Percentiles rank a stretch among this genome's conserved stretches.
Conservation (phyloP, 30 jellyfish, hydroid and myxozoan genomes). For the Cassiopea andromeda region DNA sequence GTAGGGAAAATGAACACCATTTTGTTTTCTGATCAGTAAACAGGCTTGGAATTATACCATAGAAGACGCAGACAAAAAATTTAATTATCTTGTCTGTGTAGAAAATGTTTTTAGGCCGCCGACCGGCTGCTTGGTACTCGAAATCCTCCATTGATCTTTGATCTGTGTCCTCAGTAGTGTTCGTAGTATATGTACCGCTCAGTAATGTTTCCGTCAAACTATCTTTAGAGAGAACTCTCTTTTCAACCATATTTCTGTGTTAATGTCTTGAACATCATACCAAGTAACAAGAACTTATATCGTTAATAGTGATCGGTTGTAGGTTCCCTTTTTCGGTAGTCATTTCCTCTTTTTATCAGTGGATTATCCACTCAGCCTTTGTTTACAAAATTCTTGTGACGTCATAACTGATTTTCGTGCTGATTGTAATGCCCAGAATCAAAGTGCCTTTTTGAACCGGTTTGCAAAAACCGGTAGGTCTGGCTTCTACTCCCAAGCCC, state of each 20-base stretch:
- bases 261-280: no score
- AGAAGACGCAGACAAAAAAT: slow-evolving; percentile 23
- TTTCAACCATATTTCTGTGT: not conserved
- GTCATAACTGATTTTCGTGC: no score
- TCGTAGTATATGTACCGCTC: not conserved
- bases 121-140: not conserved
- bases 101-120: slow-evolving; percentile 15
- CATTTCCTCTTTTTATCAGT: no score
- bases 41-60: slow-evolving; percentile 43
- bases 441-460: no score
- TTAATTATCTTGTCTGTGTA: slow-evolving; percentile 39
- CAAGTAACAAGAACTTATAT: no score
- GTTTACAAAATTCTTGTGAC: no score
- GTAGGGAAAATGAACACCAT: slow-evolving; percentile 1
- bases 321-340: no score
- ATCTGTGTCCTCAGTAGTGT: not conserved
- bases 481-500: no score
- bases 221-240: not conserved
- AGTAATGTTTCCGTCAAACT: not conserved
- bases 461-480: no score
- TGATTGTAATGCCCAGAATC: no score
- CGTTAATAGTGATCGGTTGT: no score
- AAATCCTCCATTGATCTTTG: not conserved
- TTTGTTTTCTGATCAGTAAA: slow-evolving; percentile 19
- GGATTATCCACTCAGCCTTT: no score